A percentile compares a stretch with the other conserved stretches of the same genome.
Evolutionary conservation across 2,113 vertebrate genomes (phyloP).

Genomic region (Hippocampus mohnikei): DNA sequence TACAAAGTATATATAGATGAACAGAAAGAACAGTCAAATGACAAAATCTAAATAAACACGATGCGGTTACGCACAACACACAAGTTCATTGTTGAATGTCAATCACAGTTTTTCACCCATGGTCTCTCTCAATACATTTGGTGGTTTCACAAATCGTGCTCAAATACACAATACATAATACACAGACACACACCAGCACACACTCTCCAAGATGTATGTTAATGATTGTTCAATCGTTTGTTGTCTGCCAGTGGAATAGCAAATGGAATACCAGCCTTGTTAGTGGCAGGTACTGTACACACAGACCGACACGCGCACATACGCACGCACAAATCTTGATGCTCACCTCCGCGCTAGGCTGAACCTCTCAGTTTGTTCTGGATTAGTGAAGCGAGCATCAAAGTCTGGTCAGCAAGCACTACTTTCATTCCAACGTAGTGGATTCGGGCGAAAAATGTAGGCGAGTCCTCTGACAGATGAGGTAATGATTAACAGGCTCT

Average conservation of each 20-base stretch:
- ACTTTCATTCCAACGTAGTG: conserved; percentile 27
- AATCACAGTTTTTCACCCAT: conserved; percentile 33
- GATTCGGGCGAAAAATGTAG: conserved; percentile 16
- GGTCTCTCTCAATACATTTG: not conserved
- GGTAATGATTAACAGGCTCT: conserved; percentile 52
- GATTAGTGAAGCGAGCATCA: conserved; percentile 38
- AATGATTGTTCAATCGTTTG: too few species aligned
- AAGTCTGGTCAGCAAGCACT: conserved; percentile 21
- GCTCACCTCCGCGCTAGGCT: conserved; percentile 45
- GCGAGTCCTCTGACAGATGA: conserved; percentile 48
- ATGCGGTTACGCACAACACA: not conserved
- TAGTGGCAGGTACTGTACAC: too few species aligned
- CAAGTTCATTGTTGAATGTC: not conserved
- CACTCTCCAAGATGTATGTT: too few species aligned
- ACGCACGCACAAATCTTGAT: not conserved
- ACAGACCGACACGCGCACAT: not conserved
- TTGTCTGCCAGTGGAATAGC: too few species aligned
- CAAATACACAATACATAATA: not conserved
- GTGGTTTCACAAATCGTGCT: not conserved
- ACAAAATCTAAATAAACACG: not conserved
- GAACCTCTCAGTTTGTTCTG: conserved; percentile 20
- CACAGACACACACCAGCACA: not conserved
- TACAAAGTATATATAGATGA: not conserved
- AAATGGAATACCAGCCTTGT: too few species aligned
- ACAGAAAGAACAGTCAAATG: not conserved